Base-by-base conservation (phyloP, 2,888 invertebrate genomes). In the Protonemura montana region DNA sequence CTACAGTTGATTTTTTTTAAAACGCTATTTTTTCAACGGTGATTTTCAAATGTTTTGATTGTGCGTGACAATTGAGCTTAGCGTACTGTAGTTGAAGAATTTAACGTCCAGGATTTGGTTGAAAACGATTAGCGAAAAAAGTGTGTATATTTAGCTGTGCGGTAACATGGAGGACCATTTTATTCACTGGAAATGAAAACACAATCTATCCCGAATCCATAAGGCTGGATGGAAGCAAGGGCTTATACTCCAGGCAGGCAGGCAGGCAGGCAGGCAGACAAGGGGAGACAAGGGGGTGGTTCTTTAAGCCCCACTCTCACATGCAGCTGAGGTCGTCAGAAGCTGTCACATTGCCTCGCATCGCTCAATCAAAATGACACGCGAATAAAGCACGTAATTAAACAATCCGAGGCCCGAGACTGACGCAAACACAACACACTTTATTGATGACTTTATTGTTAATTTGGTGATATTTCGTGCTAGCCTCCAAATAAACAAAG, bases 301-400 rank as follows among this genome's bases (percentile, higher is more conserved):
- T 59, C 59, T 59, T 41, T 59, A 59, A 59, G 59, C 59, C 21
- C 59, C 21, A 59, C 59, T 59, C 59, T 59, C 59, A 59, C 59
- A 59, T 59, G 59, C 59, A 59, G 59, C 59, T 59, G 59, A 59
- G 59, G 59, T 59, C 59, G 59, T 59, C 59, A 59, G 59, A 21
- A 59, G 13, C 59, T 59, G 59, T 59, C 59, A 59, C 59, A 59
- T 59, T 59, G 16, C 59, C 59, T 59, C 7, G 59, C 59, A 59
- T 59, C 59, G 59, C 59, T 59, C 59, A 59, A 59, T 59, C 59
- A 59, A 59, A 59, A 59, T 59, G 59, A 59, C 59, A 59, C 59
- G 59, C 59, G 59, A 59, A 59, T 59, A 59, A 59, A 59, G 59
- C 59, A 59, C 59, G 59, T 59, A 59, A 59, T 59, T 59, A 59